Evolutionary conservation across 2,888 invertebrate genomes (phyloP).

Genomic region (Nycteola revayana): DNA sequence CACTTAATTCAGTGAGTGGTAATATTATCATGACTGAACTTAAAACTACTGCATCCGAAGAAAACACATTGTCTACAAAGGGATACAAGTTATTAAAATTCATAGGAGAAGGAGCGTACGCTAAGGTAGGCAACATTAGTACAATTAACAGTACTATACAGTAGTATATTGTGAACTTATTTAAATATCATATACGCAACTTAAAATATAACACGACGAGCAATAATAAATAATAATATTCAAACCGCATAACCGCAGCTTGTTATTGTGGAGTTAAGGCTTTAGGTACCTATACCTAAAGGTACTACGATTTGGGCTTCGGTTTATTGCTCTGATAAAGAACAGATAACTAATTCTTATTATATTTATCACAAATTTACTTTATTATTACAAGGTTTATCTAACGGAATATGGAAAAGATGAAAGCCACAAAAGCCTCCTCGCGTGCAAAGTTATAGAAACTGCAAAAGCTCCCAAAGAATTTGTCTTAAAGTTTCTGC

Average conservation of each 20-base stretch:
- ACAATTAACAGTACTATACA: no score
- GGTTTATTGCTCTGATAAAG: no score
- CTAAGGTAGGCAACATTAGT: no score
- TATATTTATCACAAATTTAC: slow-evolving; percentile 1
- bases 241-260: no score
- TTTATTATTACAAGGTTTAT: slow-evolving; percentile 52
- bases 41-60: slow-evolving; percentile 70
- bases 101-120: slow-evolving; percentile 90
- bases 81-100: slow-evolving; percentile 85
- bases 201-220: no score
- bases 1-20: slow-evolving; percentile 41
- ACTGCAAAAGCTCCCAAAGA: slow-evolving; percentile 88
- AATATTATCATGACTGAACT: slow-evolving; percentile 69
- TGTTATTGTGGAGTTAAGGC: no score
- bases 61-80: slow-evolving; percentile 68
- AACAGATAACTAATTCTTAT: no score
- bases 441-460: slow-evolving; percentile 90
- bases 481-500: slow-evolving; percentile 90
- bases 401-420: slow-evolving; percentile 65
- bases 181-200: no score
- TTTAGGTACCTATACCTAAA: no score
- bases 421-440: slow-evolving; percentile 44
- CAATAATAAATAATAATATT: no score
- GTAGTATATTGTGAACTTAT: no score
- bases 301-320: no score